These are phyloP conservation scores for Leptoclinus maculatus DNA, from an alignment of 2,797 vertebrate species.

Conservation along the genomic window DNA sequence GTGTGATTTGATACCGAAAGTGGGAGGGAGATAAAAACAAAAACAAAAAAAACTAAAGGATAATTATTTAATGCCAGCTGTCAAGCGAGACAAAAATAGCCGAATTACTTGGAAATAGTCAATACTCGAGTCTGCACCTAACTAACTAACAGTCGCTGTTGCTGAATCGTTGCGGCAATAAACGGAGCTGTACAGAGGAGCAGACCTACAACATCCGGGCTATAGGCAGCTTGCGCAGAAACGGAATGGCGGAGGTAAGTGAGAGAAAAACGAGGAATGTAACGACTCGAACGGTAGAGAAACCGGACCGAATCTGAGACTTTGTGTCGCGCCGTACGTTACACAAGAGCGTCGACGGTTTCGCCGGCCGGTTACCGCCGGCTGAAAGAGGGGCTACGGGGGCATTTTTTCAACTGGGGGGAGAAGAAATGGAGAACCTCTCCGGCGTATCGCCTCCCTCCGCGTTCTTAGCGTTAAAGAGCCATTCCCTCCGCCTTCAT, in stretches of 20 bases:
- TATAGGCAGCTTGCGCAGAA: conserved; percentile 85
- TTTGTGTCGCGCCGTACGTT: conserved; percentile 31
- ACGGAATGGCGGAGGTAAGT: conserved; percentile 91
- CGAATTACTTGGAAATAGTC: neutral
- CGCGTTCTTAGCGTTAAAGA: conserved; percentile 81
- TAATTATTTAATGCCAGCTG: neutral
- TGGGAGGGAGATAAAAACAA: neutral
- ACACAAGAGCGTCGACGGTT: conserved; percentile 36
- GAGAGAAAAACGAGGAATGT: conserved; percentile 81
- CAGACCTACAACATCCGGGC: conserved; percentile 87
- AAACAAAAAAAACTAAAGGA: neutral
- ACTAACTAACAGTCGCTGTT: conserved; percentile 28
- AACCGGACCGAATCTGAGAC: conserved; percentile 47
- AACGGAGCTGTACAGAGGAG: conserved; percentile 71
- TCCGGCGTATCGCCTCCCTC: conserved; percentile 76
- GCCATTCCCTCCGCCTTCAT: conserved; percentile 71
- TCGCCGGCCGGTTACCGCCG: conserved; percentile 47
- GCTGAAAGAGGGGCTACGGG: conserved; percentile 38
- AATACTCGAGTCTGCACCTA: conserved; percentile 2
- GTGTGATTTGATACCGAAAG: conserved; percentile 21
- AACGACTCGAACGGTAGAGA: conserved; percentile 62
- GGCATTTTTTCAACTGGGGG: conserved; percentile 50
- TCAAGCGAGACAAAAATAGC: neutral
- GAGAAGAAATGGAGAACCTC: conserved; percentile 68
- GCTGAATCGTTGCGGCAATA: conserved; percentile 69